Evolutionary conservation across 2,888 invertebrate species (phyloP), one percentile per base, ranked within the genome.

Genomic region (Ornithoptera priamus): DNA sequence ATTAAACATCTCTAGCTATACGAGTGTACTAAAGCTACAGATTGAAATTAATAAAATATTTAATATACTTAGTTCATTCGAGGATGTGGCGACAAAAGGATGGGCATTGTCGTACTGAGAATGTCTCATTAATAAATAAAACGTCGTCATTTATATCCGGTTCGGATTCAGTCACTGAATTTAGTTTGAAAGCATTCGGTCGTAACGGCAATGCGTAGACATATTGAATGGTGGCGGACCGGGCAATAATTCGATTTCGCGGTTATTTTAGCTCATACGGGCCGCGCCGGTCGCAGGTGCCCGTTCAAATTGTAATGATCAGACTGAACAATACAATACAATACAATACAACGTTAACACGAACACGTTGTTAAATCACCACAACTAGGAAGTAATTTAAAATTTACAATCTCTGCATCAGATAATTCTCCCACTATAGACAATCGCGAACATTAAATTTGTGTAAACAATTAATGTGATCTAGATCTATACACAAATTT

Each of bases 211-310:
- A 80, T 83, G 81, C 80, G 84, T 85, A 81, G 81, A 81, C 78
- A 80, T 81, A 85, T 82, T 85, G 86, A 85, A 86, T 85, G 80
- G 82, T 75, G 78, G 81, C 79, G 84, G 80, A 81, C 83, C 80
- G 75, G 81, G 81, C 85, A 88, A 87, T 90, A 89, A 90, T 87
- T 89, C 88, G 87, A 89, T 90, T 90, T 88, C 81, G 87, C 83
- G 91, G 90, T 88, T 86, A 89, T 90, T 90, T 88, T 85, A 87
- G 85, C 84, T 82, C 83, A 83, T 85, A 82, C 84, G 81, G 83
- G 78, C 80, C 79, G 80, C 78, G 75, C 73, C 77, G 80, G 84
- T 74, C 85, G 81, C 91, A 92, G 91, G 88, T 90, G 86, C 79
- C 70, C 75, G 74, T 77, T 74, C 71, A 77, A 78, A 80, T 84